Conservation (phyloP, 2,888 invertebrate species). For the Pachycephus smyrnensis region DNA sequence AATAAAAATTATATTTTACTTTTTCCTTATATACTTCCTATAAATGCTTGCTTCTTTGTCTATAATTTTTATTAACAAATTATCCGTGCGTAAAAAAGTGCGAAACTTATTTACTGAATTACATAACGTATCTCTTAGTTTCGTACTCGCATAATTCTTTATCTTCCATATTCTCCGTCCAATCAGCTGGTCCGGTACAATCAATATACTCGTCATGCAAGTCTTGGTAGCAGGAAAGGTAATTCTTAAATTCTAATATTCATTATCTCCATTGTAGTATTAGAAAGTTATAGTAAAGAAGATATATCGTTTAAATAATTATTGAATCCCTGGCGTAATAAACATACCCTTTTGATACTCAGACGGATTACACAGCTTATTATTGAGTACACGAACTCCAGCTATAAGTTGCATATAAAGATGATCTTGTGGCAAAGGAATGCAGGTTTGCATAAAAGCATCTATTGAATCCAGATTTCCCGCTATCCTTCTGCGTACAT, state of each 20-base stretch:
- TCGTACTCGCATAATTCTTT: conserved; percentile 66
- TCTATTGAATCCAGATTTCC: conserved; percentile 63
- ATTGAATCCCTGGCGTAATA: not conserved
- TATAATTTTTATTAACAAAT: not conserved
- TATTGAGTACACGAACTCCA: conserved; percentile 65
- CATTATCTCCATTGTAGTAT: not conserved
- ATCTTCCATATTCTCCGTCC: conserved; percentile 68
- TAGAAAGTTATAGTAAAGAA: not conserved
- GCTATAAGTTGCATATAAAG: conserved; percentile 67
- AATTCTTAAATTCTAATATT: conserved; percentile 52
- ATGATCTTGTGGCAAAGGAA: conserved; percentile 60
- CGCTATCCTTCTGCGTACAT: conserved; percentile 48
- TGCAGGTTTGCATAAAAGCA: conserved; percentile 63
- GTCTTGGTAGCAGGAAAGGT: conserved; percentile 64
- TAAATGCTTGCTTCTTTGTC: not conserved
- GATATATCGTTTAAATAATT: not conserved
- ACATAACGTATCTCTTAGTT: not conserved
- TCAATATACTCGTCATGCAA: conserved; percentile 68
- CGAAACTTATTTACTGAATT: not conserved
- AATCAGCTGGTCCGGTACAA: conserved; percentile 70
- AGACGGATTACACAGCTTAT: conserved; percentile 63
- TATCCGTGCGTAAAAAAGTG: not conserved
- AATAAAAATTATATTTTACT: not conserved
- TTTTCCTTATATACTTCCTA: not conserved
- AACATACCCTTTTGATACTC: conserved; percentile 35